A percentile compares a stretch with the other conserved stretches of the same genome.
Evolutionary conservation across 2,888 invertebrate species (phyloP).

Genomic region (Altica lythri): DNA sequence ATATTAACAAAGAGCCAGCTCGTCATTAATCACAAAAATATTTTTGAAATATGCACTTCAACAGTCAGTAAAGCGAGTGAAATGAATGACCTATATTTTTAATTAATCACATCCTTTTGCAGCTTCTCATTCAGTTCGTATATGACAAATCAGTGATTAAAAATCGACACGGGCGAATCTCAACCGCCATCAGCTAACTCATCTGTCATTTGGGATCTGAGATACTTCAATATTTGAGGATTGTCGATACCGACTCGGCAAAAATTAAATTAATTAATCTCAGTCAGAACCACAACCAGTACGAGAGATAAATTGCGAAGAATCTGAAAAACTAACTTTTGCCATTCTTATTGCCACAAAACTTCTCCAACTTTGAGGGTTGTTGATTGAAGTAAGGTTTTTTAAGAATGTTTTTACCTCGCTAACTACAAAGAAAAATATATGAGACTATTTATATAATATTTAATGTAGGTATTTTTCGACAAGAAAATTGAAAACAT

Average conservation of each 20-base stretch:
- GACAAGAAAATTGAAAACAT: too few species aligned
- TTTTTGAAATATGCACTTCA: too few species aligned
- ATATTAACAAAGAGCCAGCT: too few species aligned
- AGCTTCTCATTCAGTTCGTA: background rate
- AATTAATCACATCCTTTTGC: conserved; percentile 1
- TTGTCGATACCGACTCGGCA: conserved; percentile 16
- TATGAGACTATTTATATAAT: conserved; percentile 11
- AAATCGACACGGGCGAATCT: conserved; percentile 4
- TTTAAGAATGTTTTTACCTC: conserved; percentile 10
- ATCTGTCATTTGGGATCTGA: conserved; percentile 10
- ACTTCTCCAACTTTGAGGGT: conserved; percentile 20
- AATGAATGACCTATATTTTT: conserved; percentile 2
- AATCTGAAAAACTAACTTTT: conserved; percentile 23
- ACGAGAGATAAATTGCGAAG: conserved; percentile 41
- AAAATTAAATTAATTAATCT: conserved; percentile 45
- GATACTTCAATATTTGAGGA: conserved; percentile 13
- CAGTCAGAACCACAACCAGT: conserved; percentile 43
- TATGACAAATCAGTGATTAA: conserved; percentile 11
- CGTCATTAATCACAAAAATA: too few species aligned
- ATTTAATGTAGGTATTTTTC: too few species aligned
- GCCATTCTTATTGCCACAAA: conserved; percentile 22
- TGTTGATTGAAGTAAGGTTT: conserved; percentile 27
- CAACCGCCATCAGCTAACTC: conserved; percentile 1
- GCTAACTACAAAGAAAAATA: conserved; percentile 21
- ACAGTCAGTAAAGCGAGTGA: too few species aligned